A percentile compares a stretch with the other conserved stretches of the same genome.
Evolutionary conservation across 2,113 vertebrate species (phyloP).

Genomic region (Prionailurus viverrinus): DNA sequence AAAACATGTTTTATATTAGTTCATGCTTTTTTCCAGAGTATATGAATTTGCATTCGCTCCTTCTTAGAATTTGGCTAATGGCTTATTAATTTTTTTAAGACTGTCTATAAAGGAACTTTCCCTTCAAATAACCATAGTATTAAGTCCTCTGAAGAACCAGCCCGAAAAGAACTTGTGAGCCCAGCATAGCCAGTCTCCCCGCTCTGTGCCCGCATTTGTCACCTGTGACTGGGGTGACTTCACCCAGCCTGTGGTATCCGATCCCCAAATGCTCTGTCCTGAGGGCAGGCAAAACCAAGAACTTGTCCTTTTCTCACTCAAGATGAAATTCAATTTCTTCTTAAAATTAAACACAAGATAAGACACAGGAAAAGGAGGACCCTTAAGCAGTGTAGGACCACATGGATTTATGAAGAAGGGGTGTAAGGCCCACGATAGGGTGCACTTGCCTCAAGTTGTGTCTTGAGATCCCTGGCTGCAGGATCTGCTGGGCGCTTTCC

Average conservation of each 20-base stretch:
- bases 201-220: background rate
- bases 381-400: background rate
- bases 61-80: slow-evolving; percentile 66
- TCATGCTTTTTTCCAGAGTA: slow-evolving; percentile 43
- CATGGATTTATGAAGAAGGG: accelerated
- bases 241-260: background rate
- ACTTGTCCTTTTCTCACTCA: background rate
- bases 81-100: slow-evolving; percentile 60
- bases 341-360: background rate
- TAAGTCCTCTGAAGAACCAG: slow-evolving; percentile 1
- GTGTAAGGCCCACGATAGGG: accelerated
- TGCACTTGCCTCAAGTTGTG: background rate
- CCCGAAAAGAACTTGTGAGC: background rate
- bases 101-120: background rate
- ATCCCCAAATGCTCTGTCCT: background rate
- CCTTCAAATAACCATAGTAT: slow-evolving; percentile 31
- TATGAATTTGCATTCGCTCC: slow-evolving; percentile 73
- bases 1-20: slow-evolving; percentile 62
- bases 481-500: background rate
- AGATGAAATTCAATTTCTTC: background rate
- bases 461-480: background rate
- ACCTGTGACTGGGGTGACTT: background rate
- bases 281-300: background rate
- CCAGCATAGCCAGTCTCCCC: background rate
- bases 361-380: background rate